Percentiles rank a stretch among this genome's conserved stretches.
Conservation (phyloP, 2,888 invertebrate species). For the Agapostemon virescens region DNA sequence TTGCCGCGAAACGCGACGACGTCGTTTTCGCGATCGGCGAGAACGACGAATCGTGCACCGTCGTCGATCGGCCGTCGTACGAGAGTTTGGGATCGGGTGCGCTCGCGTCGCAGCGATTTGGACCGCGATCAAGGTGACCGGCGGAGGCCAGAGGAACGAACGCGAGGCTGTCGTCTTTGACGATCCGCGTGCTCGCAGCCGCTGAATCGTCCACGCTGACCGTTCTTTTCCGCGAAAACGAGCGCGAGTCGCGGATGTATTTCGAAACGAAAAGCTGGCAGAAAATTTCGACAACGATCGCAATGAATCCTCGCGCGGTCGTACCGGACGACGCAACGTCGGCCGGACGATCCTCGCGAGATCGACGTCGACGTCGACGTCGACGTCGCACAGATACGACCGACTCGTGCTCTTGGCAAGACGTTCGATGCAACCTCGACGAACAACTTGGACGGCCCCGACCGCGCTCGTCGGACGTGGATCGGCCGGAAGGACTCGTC, state of each 20-base stretch:
- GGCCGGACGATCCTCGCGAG: background rate
- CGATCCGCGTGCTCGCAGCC: constrained; percentile 3
- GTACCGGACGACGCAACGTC: background rate
- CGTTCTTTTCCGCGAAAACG: background rate
- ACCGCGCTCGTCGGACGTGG: background rate
- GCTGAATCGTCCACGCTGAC: background rate
- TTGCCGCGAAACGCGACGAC: background rate
- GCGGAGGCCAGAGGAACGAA: constrained; percentile 47
- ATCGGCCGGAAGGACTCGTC: background rate
- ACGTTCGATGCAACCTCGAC: constrained; percentile 42
- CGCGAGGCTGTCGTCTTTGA: constrained; percentile 32
- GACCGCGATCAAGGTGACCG: constrained; percentile 54
- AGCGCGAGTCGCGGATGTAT: background rate
- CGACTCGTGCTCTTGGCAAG: constrained; percentile 29
- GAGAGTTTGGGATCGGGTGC: constrained; percentile 4
- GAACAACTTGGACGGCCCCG: constrained; percentile 52
- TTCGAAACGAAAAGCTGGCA: background rate
- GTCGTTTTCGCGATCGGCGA: background rate
- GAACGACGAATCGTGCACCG: too few species aligned
- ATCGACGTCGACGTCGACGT: background rate
- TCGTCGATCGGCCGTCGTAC: background rate
- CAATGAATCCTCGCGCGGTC: background rate
- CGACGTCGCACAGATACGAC: too few species aligned
- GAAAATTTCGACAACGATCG: background rate
- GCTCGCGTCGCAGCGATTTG: constrained; percentile 40